Conservation (phyloP, 2,113 vertebrate genomes). For the Osmerus eperlanus region DNA sequence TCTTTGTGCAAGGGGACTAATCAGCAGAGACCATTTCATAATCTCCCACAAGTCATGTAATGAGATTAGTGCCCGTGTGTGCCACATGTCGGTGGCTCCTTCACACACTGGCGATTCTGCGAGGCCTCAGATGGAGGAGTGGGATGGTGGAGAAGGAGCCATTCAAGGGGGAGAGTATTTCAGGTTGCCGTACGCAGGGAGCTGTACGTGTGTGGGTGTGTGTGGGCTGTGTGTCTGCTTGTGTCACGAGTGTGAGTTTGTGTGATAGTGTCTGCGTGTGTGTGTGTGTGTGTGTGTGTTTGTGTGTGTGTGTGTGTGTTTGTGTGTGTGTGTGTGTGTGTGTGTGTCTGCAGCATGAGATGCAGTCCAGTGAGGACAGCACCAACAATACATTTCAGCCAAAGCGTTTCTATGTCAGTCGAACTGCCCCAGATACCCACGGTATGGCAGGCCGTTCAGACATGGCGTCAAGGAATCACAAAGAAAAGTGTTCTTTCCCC, state of each 20-base stretch:
- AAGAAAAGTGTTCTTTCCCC: too few species aligned
- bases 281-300: not conserved
- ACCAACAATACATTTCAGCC: too few species aligned
- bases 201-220: not conserved
- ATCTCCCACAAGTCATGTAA: conserved; percentile 13
- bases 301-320: not conserved
- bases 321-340: not conserved
- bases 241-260: not conserved
- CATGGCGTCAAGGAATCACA: too few species aligned
- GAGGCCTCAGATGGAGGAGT: not conserved
- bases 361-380: too few species aligned
- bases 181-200: not conserved
- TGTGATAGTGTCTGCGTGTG: not conserved
- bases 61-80: not conserved
- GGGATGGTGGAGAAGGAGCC: not conserved
- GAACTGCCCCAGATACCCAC: too few species aligned
- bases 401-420: too few species aligned
- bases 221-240: not conserved
- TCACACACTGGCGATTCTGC: not conserved
- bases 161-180: not conserved
- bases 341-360: not conserved
- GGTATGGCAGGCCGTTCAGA: too few species aligned
- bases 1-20: not conserved
- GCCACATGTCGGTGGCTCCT: not conserved
- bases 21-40: conserved; percentile 9